Base-by-base conservation (phyloP, 2,888 invertebrate genomes). In the Cantharis rustica region DNA sequence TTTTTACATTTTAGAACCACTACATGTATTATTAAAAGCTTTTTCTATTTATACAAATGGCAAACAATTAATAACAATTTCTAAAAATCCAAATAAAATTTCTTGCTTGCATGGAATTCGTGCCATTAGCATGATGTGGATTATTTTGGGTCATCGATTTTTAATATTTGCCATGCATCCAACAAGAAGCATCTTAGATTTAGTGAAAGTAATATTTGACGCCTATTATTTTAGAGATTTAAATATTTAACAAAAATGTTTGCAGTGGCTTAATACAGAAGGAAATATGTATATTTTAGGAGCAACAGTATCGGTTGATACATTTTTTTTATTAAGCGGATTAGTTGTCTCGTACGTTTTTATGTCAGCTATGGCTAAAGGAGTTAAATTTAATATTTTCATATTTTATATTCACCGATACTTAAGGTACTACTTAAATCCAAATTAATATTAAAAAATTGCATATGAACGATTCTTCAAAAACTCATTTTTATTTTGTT, bases 301-400 rank as follows among this genome's bases (percentile, higher is more conserved):
- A 84, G 91, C 87, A 81, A 81, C 90, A 0, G 86, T 91, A 7
- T 90, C 91, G 1, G 93, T 93, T 0, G 93, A 93, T 75, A 92
- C 93, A 0, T 93, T 93, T 85, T 92, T 93, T 84, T 88, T 91
- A 69, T 85, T 93, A 81, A 91, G 92, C 79, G 93, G 93, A 2
- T 85, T 93, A 68, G 85, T 93, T 0, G 89, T 90, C 73, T 89
- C 91, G 3, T 90, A 89, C 76, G 79, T 86, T 13, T 66, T 66
- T 10, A 66, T 66, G 64, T 20, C 64, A n/a, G 13, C 20, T n/a
- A 20, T 66, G 20, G 7, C 20, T 20, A 66, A 68, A 26, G 16
- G 23, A 27, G 10, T 20, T 20, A 23, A 71, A 71, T 71, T 23
- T 61, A 61, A 20, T 26, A 9, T 16, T 16, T 15, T 16, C 7